These are phyloP conservation scores for Catalaphyllia jardinei DNA, from an alignment of 64 coral and sea anemone species.

Conservation along the genomic window DNA sequence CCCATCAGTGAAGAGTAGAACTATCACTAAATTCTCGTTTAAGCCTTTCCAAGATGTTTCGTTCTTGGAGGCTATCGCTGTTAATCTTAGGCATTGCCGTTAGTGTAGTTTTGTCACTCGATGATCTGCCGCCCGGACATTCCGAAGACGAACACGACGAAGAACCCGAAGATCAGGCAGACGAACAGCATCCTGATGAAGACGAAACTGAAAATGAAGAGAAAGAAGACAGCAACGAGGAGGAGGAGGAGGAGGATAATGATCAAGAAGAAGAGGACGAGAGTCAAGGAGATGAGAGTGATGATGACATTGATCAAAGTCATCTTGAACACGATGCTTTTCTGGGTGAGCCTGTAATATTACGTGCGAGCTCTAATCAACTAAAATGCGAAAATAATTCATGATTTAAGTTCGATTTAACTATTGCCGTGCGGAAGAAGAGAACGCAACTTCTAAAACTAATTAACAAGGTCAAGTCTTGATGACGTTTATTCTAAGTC, in stretches of 20 bases:
- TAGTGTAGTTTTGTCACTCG: not conserved
- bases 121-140: constrained; percentile 36
- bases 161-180: constrained; percentile 41
- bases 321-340: constrained; percentile 63
- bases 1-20: not conserved
- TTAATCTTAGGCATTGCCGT: not conserved
- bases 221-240: constrained; percentile 8
- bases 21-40: not conserved
- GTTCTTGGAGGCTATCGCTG: constrained; percentile 10
- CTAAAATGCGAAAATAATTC: not conserved
- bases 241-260: constrained; percentile 35
- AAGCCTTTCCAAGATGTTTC: constrained; percentile 12
- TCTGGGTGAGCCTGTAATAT: constrained; percentile 50
- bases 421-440: not conserved
- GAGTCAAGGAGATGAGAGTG: constrained; percentile 37
- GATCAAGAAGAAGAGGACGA: constrained; percentile 49
- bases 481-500: too few species aligned
- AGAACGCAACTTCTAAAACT: not conserved
- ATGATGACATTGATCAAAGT: constrained; percentile 45
- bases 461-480: not conserved
- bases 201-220: constrained; percentile 29
- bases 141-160: constrained; percentile 64
- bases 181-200: constrained; percentile 45
- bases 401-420: not conserved
- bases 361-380: not conserved